Evolutionary conservation across 2,888 invertebrate genomes (phyloP), one percentile per base, ranked within the genome.

Genomic region (Tribolium freemani): DNA sequence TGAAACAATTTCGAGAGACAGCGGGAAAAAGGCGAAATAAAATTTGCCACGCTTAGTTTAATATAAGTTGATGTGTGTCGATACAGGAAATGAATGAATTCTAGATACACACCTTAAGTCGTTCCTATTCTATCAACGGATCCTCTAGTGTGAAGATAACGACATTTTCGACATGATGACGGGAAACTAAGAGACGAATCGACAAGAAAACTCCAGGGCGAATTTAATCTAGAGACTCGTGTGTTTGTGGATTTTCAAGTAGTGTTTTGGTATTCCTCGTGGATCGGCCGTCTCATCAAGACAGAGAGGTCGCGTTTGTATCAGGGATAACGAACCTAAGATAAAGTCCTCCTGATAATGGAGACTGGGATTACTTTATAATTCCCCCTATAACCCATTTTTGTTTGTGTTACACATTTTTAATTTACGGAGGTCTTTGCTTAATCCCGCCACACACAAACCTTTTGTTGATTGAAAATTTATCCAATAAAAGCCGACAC

Each of bases 201-300:
- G 85, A 84, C 84, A 84, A 80, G 83, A 83, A 83, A 83, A 85
- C 83, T 83, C 83, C 79, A 82, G 85, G 84, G 84, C 81, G 84
- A 86, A 86, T 86, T 86, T 86, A 86, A 86, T 86, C 85, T 84
- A 81, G 83, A 80, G 80, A 75, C 79, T 81, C 80, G 83, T 79
- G 83, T 85, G 85, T 86, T 85, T 84, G 84, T 84, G 84, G 86
- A 85, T 86, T 86, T 84, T 84, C 85, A 85, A 86, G 85, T 85
- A 85, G 86, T 85, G 84, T 86, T 86, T 86, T 84, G 84, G 86
- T 86, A 86, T 86, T 86, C 86, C 81, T 82, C 69, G 75, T 73
- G 77, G 82, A 83, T 85, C 80, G 83, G 81, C 81, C 82, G 83
- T 84, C 83, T 86, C 85, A 85, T 86, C 85, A 85, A 82, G 76